Base-by-base conservation (phyloP, 2,888 invertebrate genomes). In the Gnatocerus cornutus region DNA sequence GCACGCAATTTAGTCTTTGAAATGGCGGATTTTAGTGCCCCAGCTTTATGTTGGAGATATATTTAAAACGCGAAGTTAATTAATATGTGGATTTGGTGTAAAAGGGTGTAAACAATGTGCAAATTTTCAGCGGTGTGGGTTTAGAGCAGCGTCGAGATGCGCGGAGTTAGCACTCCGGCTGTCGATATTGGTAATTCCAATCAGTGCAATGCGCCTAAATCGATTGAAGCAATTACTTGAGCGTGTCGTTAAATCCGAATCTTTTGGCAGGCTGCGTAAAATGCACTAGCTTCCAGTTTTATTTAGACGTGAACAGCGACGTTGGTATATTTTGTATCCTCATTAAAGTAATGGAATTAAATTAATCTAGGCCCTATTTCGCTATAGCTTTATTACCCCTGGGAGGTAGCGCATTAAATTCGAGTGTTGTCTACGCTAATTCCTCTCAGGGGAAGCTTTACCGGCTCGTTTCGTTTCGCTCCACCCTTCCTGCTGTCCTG, bases 311-410 rank as follows among this genome's bases (percentile, higher is more conserved):
- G 45, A 59, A 43, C 43, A 58, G 43, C 43, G 43, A 21, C 67
- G 50, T 66, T 68, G 65, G 80, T 79, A 82, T 84, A 86, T 85
- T 86, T 86, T 86, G 86, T 86, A 85, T 85, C 85, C 85, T 86
- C 86, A 86, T 87, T 87, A 87, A 84, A 81, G 84, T 87, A 87
- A 87, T 87, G 86, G 86, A 86, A 87, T 87, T 87, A 87, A 85
- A 87, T 86, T 85, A 86, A 86, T 86, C 85, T 82, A 81, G 82
- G 81, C 80, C 81, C 82, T 78, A 81, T 82, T 81, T 79, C 80
- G 78, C 80, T 79, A 80, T 80, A 78, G 81, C 80, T 82, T 81
- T 81, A 81, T 82, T 80, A 79, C 81, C 79, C 80, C 74, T 76
- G 76, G 79, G 81, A 79, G 79, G 76, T 70, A 75, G 77, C 74